phyloP scores from a whole-genome alignment of 2,797 vertebrate species.

The Megaceryle alcyon region DNA sequence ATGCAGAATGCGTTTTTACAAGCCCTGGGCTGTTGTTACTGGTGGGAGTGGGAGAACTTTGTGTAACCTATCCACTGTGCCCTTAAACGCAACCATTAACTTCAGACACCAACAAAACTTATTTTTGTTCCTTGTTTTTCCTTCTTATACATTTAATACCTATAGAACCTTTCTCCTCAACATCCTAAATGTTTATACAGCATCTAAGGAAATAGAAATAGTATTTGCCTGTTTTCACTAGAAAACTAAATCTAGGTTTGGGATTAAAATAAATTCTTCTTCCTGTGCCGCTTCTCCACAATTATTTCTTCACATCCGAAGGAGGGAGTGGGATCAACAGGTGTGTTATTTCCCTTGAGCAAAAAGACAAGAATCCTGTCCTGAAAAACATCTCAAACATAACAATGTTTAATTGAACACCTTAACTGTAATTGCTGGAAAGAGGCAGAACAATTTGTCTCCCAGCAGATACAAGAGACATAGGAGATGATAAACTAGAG shows the following conservation, averaged over 20 bases:
- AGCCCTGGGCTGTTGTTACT: neutral
- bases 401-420: neutral
- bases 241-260: neutral
- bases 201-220: neutral
- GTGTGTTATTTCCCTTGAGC: neutral
- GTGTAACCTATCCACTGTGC: neutral
- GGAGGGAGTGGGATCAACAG: neutral
- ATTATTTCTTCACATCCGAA: neutral
- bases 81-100: slow-evolving; percentile 19
- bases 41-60: slow-evolving; percentile 1
- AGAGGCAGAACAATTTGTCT: neutral
- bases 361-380: neutral
- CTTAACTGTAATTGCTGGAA: neutral
- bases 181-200: neutral
- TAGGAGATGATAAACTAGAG: neutral
- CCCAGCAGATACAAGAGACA: neutral
- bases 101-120: neutral
- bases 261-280: neutral
- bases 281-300: neutral
- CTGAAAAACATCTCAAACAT: neutral
- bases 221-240: neutral
- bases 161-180: neutral
- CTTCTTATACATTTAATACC: neutral
- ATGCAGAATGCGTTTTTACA: neutral
- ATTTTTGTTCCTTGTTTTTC: neutral